phyloP scores from a whole-genome alignment of 2,797 vertebrate species.

The Saguinus oedipus region DNA sequence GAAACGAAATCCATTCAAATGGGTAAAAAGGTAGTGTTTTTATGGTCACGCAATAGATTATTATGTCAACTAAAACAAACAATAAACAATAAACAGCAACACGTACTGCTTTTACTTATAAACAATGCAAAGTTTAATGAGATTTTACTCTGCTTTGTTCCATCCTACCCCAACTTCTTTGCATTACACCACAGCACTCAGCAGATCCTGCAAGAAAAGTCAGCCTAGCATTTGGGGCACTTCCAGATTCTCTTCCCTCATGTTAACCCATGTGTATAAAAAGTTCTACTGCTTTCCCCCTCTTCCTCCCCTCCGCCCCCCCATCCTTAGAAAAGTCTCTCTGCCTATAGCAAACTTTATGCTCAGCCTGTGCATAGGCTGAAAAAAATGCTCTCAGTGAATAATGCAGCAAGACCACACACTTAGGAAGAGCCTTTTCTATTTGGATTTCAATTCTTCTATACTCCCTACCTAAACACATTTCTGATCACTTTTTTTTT shows the following conservation, averaged over 20 bases:
- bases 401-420: neutral
- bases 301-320: rapidly evolving
- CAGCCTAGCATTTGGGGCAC: neutral
- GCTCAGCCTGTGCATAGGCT: neutral
- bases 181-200: neutral
- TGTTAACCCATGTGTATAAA: neutral
- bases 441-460: neutral
- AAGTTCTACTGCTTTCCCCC: neutral
- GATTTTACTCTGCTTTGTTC: neutral
- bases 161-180: neutral
- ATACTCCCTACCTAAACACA: neutral
- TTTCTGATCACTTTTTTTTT: neutral
- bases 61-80: neutral
- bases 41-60: neutral
- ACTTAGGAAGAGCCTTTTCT: neutral
- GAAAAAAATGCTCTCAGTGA: neutral
- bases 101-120: neutral
- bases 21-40: neutral
- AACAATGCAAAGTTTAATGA: neutral
- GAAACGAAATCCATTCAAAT: neutral
- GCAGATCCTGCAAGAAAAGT: neutral
- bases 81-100: neutral
- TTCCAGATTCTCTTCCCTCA: neutral
- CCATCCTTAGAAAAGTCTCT: neutral
- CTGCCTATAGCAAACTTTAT: neutral